Base-by-base conservation (phyloP, 1,140 invertebrate genomes). In the Musca vetustissima region DNA sequence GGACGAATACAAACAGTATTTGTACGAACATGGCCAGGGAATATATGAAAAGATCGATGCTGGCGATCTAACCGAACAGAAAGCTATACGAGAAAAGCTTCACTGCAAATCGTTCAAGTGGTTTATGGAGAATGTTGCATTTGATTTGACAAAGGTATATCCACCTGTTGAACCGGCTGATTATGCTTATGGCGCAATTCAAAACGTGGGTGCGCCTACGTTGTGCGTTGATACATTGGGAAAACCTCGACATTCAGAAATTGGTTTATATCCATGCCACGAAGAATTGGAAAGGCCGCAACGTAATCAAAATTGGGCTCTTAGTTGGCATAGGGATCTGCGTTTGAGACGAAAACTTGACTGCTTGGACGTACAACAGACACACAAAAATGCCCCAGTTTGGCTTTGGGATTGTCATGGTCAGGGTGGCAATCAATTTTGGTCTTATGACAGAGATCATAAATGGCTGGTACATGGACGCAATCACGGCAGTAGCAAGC, bases 121-220 rank as follows among this genome's bases (percentile, higher is more conserved):
- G 97, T 99, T 98, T 75, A 98, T 98, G 87, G 90, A 94, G 66
- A 90, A 93, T 75, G 87, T 98, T 28, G 96, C 97, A 0, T 98
- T 97, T 83, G 97, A 99, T 85, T 85, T 98, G 17, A 86, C 89
- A 0, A 90, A 92, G 66, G 91, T 91, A 69, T 99, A 98, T 85
- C 97, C 97, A 15, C 92, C 94, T 0, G 85, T 98, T 3, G 96
- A 98, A 82, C 96, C 96, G 0, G 89, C 90, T 25, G 90, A 95
- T 73, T 93, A 92, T 78, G 96, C 91, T n/a, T 85, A 85, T 69
- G 96, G 95, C 68, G 90, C 74, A n/a, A 88, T 94, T 55, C 82
- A 90, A 69, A 93, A 91, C 80, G 82, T 89, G 48, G 91, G 84
- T 0, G 85, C 84, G 21, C 83, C 87, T 0, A 85, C 90, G 24